phyloP scores from a whole-genome alignment of 2,113 vertebrate species.

The Scortum barcoo region DNA sequence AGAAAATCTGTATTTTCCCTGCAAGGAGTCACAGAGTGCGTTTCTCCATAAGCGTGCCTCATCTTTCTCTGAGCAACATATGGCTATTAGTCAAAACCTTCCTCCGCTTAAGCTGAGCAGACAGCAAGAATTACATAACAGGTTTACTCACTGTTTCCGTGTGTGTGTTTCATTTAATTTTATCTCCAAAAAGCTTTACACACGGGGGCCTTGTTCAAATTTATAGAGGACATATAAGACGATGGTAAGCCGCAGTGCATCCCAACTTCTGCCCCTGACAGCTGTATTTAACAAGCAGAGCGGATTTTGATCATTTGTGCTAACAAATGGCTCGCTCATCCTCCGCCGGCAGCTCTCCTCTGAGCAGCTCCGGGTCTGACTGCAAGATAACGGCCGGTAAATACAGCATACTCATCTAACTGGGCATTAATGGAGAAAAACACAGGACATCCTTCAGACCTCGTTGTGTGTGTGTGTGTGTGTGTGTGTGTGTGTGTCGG shows the following conservation, averaged over 20 bases:
- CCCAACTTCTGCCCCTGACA: constrained; percentile 31
- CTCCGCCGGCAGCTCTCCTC: constrained; percentile 36
- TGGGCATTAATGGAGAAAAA: constrained; percentile 23
- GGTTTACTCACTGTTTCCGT: constrained; percentile 53
- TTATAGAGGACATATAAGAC: constrained; percentile 12
- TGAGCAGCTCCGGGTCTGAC: constrained; percentile 26
- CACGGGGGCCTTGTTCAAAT: constrained; percentile 7
- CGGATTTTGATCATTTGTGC: constrained; percentile 55
- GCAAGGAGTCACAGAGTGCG: constrained; percentile 39
- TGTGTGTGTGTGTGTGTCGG: background rate
- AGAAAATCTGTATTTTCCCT: background rate
- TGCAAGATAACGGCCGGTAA: constrained; percentile 33
- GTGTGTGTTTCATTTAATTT: constrained; percentile 32
- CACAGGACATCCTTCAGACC: constrained; percentile 20
- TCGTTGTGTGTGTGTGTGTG: background rate
- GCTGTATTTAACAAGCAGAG: constrained; percentile 43
- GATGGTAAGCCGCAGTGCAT: background rate
- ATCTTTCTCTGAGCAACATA: constrained; percentile 68
- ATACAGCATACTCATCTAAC: constrained; percentile 2
- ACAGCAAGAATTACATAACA: constrained; percentile 66
- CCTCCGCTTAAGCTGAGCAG: constrained; percentile 51
- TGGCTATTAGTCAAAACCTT: constrained; percentile 64
- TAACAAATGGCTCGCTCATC: constrained; percentile 32
- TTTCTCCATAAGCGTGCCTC: constrained; percentile 49
- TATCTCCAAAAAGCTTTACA: background rate